Evolutionary conservation across 1,140 invertebrate species (phyloP), one percentile per base, ranked within the genome.

Genomic region (Drosophila pruinosa): DNA sequence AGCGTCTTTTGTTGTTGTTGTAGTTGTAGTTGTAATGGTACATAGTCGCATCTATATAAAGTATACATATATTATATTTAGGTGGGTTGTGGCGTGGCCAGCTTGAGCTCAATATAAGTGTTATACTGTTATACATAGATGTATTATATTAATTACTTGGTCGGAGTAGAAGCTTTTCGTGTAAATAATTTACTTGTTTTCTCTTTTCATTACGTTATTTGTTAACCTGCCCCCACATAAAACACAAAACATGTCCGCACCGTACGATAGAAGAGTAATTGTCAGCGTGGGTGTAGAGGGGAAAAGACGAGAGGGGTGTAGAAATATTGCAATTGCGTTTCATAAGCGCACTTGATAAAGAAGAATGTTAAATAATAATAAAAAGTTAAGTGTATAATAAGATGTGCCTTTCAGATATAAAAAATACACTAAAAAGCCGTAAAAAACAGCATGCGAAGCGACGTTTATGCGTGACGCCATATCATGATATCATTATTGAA

Each of bases 261-360:
- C 59, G 34, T 36, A 54, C 28, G 43, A 39, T 58, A 43, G 43
- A 74, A 61, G 58, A 54, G 21, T 67, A 53, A 41, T 17, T 28
- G 3, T 4, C 41, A 19, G n/a, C 41, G 57, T 21, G 45, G 36
- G 34, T 8, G 41, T 39, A 53, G 72, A 31, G 4, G 53, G 64
- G n/a, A 24, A 59, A 24, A 45, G 21, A 41, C n/a, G n/a, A n/a
- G n/a, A 10, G 24, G 65, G 38, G 14, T 47, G 36, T 17, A 53
- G 50, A 71, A 76, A 77, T 86, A 85, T 86, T 86, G 81, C 81
- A 85, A 81, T 77, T 81, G 81, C 81, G 81, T 86, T 85, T 85
- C 21, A 81, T 77, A 85, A 85, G 80, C 80, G 80, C 80, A 85
- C 80, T 86, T 85, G 53, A 48, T 76, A 64, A 69, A 52, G 36